Evolutionary conservation across 64 coral and sea anemone genomes (phyloP).

Genomic region (Montipora cactus): DNA sequence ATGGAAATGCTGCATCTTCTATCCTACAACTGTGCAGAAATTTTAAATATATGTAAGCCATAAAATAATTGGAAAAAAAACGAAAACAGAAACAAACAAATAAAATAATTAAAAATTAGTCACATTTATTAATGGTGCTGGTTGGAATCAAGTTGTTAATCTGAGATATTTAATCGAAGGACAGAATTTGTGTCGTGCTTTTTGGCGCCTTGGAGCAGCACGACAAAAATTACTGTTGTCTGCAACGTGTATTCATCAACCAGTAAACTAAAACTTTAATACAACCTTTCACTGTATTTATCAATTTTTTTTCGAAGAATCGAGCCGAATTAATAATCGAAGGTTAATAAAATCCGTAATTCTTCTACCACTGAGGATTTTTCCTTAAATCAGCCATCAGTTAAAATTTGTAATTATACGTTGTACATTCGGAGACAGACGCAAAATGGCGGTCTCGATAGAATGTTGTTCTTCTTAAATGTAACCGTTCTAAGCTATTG

Average conservation of each 20-base stretch:
- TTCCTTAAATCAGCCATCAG: neutral
- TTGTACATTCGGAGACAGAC: neutral
- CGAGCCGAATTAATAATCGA: neutral
- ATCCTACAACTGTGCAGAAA: too few species aligned
- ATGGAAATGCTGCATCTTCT: too few species aligned
- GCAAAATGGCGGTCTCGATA: conserved; percentile 37
- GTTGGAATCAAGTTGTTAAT: too few species aligned
- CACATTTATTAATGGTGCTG: too few species aligned
- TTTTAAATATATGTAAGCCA: too few species aligned
- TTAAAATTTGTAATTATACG: neutral
- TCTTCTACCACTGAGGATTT: neutral
- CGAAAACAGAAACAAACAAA: too few species aligned
- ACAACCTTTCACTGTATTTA: neutral
- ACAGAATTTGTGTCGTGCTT: neutral
- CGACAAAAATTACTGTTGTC: neutral
- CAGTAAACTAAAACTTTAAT: neutral
- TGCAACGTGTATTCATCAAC: conserved; percentile 5
- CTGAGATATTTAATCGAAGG: neutral
- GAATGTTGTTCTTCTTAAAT: conserved; percentile 10
- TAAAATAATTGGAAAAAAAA: too few species aligned
- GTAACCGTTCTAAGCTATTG: conserved; percentile 7
- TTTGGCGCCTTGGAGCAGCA: neutral
- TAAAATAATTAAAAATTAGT: too few species aligned
- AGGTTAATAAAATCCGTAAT: neutral
- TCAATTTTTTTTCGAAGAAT: neutral